Percentiles rank a stretch among this genome's conserved stretches.
Conservation (phyloP, 92 coral and sea anemone species). For the Heteractis magnifica region DNA sequence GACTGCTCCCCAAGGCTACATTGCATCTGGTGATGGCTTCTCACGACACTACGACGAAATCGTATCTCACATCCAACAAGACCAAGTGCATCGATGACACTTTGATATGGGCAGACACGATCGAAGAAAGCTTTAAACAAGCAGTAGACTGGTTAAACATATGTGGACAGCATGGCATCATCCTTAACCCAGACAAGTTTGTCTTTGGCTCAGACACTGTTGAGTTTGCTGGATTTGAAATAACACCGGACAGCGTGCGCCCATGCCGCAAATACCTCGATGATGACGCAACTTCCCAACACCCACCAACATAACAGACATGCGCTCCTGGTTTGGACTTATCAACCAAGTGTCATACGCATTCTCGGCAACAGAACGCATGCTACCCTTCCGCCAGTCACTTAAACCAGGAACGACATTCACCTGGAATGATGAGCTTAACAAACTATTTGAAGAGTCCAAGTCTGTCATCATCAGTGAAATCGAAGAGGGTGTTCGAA, state of each 20-base stretch:
- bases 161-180: conserved; percentile 42
- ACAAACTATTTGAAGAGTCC: conserved; percentile 51
- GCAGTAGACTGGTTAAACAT: conserved; percentile 29
- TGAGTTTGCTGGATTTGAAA: conserved; percentile 48
- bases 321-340: conserved; percentile 63
- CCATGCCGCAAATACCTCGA: conserved; percentile 21
- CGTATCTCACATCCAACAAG: conserved; percentile 37
- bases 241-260: conserved; percentile 30
- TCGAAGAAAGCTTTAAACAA: background rate
- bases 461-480: conserved; percentile 50
- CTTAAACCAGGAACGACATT: conserved; percentile 40
- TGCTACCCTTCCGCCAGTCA: conserved; percentile 35
- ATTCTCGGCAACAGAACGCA: conserved; percentile 41
- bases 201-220: conserved; percentile 30
- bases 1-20: conserved; percentile 69
- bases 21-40: conserved; percentile 47
- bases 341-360: conserved; percentile 62
- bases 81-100: background rate
- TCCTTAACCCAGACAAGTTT: conserved; percentile 43
- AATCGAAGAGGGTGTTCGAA: conserved; percentile 32
- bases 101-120: background rate
- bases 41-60: conserved; percentile 52
- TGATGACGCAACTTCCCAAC: conserved; percentile 48
- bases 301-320: conserved; percentile 43
- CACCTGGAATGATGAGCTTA: conserved; percentile 35